phyloP scores from a whole-genome alignment of 2,888 invertebrate species.

The Melieria picta region DNA sequence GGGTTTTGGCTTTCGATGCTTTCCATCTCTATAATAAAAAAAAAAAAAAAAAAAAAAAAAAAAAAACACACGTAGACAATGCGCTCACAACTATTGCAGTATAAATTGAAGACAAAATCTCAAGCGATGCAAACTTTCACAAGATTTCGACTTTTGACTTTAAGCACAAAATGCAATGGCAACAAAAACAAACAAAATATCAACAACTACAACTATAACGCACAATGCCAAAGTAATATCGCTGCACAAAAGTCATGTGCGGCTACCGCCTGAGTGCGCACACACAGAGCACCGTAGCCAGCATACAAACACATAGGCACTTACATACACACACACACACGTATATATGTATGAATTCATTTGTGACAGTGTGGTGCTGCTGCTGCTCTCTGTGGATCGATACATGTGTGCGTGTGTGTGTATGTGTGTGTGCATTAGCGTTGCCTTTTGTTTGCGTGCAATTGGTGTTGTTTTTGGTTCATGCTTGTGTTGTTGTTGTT shows the following conservation, averaged over 20 bases:
- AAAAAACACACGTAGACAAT: neutral
- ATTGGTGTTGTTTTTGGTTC: neutral
- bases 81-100: neutral
- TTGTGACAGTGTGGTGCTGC: no score
- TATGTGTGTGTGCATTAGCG: neutral
- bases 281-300: no score
- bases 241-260: no score
- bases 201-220: no score
- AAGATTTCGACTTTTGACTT: constrained; percentile 25
- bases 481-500: neutral
- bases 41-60: no score
- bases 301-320: neutral
- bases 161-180: no score
- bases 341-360: neutral
- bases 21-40: neutral
- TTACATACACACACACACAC: neutral
- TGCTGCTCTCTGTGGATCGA: neutral
- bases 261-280: no score
- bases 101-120: constrained; percentile 7
- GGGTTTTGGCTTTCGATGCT: neutral
- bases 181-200: no score
- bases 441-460: neutral
- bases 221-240: no score
- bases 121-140: constrained; percentile 24
- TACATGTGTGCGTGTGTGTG: neutral